phyloP scores from a whole-genome alignment of 1,140 invertebrate species.

The Propsilocerus akamusi region DNA sequence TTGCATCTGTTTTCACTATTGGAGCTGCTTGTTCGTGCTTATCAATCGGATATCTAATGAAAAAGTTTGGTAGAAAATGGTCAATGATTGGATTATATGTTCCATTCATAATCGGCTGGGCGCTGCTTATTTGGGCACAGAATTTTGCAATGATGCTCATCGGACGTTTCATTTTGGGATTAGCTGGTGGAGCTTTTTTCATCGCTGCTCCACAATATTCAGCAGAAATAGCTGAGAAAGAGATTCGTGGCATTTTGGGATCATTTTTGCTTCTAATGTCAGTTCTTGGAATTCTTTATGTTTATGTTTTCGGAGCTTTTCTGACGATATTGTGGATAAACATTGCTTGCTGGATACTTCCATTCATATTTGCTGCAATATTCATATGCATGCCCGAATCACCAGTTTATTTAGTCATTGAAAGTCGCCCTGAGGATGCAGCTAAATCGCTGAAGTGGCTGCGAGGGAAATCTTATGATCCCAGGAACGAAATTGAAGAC shows the following conservation, averaged over 20 bases:
- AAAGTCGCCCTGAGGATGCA: conserved; percentile 39
- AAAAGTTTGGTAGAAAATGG: conserved; percentile 26
- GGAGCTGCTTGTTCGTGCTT: conserved; percentile 18
- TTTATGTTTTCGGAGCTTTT: conserved; percentile 33
- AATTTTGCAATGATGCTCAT: conserved; percentile 45
- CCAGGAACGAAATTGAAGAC: not conserved
- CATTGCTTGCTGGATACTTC: conserved; percentile 33
- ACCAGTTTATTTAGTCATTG: conserved; percentile 32
- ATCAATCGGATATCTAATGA: conserved; percentile 17
- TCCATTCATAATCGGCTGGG: conserved; percentile 40
- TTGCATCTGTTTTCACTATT: conserved; percentile 19
- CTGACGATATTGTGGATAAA: conserved; percentile 28
- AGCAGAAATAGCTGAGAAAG: conserved; percentile 46
- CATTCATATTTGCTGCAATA: conserved; percentile 39
- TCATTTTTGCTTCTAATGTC: conserved; percentile 49
- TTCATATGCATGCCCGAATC: conserved; percentile 62
- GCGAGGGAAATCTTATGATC: conserved; percentile 42
- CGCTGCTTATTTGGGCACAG: conserved; percentile 43
- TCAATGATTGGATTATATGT: conserved; percentile 20
- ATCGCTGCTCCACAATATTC: conserved; percentile 50
- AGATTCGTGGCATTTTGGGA: conserved; percentile 47
- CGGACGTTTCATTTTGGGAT: conserved; percentile 54
- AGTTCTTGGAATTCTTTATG: conserved; percentile 39
- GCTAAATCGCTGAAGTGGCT: conserved; percentile 41
- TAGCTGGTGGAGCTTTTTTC: conserved; percentile 42